Base-by-base conservation (phyloP, 2,888 invertebrate genomes). In the Spilarctia lutea region DNA sequence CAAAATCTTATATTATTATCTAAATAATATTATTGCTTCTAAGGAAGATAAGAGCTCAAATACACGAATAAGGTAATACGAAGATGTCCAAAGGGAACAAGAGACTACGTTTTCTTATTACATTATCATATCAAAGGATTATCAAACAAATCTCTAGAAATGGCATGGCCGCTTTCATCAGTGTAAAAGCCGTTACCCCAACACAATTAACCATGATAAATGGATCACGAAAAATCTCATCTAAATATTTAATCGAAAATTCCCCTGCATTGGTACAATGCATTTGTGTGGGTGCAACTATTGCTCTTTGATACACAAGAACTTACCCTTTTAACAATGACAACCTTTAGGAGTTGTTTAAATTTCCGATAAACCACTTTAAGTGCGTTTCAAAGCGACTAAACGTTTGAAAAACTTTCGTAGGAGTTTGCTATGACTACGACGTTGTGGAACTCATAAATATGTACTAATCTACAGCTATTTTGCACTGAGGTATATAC, bases 211-310 rank as follows among this genome's bases (percentile, higher is more conserved):
- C 90, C 90, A 90, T 95, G 95, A 96, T 96, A 94, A 94, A 96
- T 96, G 95, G 94, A 88, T 93, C 93, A 91, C 91, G 94, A 94
- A 94, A 95, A 95, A 94, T 94, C 94, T 94, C 95, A 96, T 96
- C 95, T 94, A 94, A 95, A 96, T 96, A 93, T 95, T 95, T 96
- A 95, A 96, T 96, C 92, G 94, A 91, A 94, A 93, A 93, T 92
- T 94, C 94, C 95, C 95, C 94, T 86, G 91, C 91, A 92, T 85
- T 85, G 85, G 83, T 85, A 85, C 79, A 83, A 83, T 83, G 77
- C 77, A 66, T 72, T 27, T 35, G 67, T 71, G 24, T 74, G 71
- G n/a, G 77, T 72, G 75, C 56, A 75, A 78, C 73, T 85, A 77
- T 82, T 83, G 72, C 80, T 79, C 65, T 81, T 81, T 82, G 81